phyloP scores from a whole-genome alignment of 2,113 vertebrate species.

The Notarius quadriscutis region DNA sequence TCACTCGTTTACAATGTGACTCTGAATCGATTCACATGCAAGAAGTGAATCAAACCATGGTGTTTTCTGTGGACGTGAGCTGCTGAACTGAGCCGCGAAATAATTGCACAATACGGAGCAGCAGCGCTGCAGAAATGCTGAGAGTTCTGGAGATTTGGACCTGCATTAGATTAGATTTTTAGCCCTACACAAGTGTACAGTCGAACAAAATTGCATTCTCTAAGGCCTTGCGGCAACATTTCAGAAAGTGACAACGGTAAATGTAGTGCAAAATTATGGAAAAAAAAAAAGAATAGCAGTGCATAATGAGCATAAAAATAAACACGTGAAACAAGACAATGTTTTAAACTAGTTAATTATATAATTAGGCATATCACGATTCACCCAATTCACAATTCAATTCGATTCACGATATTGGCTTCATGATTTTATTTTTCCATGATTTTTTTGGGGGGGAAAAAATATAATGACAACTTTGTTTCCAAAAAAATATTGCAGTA shows the following conservation, averaged over 20 bases:
- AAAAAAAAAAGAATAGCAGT: no score
- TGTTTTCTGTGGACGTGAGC: neutral
- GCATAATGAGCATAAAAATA: neutral
- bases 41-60: neutral
- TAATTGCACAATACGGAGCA: neutral
- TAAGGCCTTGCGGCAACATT: neutral
- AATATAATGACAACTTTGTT: no score
- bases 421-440: no score
- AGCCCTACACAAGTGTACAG: no score
- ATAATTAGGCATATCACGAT: neutral
- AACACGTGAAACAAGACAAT: neutral
- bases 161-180: neutral
- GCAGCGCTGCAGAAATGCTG: neutral
- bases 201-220: neutral
- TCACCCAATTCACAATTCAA: no score
- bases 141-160: neutral
- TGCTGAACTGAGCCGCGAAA: neutral
- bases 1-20: neutral
- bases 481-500: no score
- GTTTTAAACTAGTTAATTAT: neutral
- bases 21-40: neutral
- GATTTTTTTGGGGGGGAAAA: no score
- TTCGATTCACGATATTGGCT: no score
- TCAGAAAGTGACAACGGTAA: neutral
- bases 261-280: neutral